A percentile compares a stretch with the other conserved stretches of the same genome.
Conservation (phyloP, 2,113 vertebrate species). For the Ia io region DNA sequence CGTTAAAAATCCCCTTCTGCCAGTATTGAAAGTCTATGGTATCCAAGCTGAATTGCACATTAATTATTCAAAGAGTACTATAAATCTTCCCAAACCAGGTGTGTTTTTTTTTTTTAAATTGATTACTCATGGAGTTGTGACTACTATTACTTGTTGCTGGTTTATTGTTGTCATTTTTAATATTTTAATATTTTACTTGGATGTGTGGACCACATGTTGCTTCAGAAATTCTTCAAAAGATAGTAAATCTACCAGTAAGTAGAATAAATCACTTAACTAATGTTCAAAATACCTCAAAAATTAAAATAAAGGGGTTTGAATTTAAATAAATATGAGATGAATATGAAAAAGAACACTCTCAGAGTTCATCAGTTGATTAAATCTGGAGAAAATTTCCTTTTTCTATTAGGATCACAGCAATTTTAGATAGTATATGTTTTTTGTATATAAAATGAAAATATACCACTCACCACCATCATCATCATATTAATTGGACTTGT, state of each 20-base stretch:
- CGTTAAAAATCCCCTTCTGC: constrained; percentile 59
- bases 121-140: background rate
- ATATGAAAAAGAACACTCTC: background rate
- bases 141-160: background rate
- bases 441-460: background rate
- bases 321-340: background rate
- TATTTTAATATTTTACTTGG: constrained; percentile 17
- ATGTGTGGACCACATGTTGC: background rate
- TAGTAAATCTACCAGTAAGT: background rate
- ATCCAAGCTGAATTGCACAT: background rate
- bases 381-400: background rate
- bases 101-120: background rate
- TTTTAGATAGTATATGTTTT: background rate
- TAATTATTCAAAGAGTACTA: background rate
- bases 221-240: background rate
- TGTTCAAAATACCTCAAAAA: background rate
- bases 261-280: background rate
- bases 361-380: background rate
- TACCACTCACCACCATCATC: background rate
- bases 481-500: background rate
- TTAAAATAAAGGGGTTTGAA: background rate
- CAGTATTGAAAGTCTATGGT: background rate
- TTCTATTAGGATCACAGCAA: background rate
- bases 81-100: background rate
- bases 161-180: constrained; percentile 6